Conservation (phyloP, 2,888 invertebrate species). For the Hydrotaea cyrtoneurina region DNA sequence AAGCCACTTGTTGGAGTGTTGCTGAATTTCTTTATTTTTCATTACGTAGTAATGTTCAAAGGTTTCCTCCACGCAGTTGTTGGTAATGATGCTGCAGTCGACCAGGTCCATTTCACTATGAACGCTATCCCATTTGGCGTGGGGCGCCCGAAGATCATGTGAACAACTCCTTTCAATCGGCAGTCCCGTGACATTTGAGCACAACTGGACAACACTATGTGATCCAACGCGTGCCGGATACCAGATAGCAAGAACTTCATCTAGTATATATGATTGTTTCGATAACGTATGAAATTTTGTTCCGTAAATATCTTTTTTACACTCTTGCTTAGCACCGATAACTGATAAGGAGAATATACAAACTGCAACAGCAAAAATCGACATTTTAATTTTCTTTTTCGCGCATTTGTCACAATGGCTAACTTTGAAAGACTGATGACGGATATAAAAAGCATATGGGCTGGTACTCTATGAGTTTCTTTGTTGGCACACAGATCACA, state of each 20-base stretch:
- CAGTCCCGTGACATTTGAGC: conserved; percentile 42
- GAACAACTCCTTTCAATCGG: conserved; percentile 48
- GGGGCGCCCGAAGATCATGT: neutral
- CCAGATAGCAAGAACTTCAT: conserved; percentile 52
- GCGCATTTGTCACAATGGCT: neutral
- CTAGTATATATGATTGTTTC: neutral
- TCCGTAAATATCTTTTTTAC: conserved; percentile 48
- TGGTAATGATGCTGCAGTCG: conserved; percentile 29
- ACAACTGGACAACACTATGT: conserved; percentile 3
- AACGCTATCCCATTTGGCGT: conserved; percentile 28
- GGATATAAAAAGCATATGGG: too few relatives aligned
- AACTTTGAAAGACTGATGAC: neutral
- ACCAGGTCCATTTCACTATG: conserved; percentile 5
- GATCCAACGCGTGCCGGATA: conserved; percentile 41
- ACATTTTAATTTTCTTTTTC: conserved; percentile 25
- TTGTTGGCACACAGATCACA: too few relatives aligned
- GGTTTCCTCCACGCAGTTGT: conserved; percentile 33
- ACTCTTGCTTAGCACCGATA: conserved; percentile 7
- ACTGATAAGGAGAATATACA: neutral
- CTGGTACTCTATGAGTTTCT: too few relatives aligned
- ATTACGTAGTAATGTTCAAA: conserved; percentile 39
- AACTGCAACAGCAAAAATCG: neutral
- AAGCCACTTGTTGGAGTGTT: conserved; percentile 43
- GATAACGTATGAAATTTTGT: neutral
- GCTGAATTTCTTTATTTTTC: conserved; percentile 6